Percentiles rank a stretch among this genome's conserved stretches.
Evolutionary conservation across 2,888 invertebrate species (phyloP).

Genomic region (Polyommatus iphigenia): DNA sequence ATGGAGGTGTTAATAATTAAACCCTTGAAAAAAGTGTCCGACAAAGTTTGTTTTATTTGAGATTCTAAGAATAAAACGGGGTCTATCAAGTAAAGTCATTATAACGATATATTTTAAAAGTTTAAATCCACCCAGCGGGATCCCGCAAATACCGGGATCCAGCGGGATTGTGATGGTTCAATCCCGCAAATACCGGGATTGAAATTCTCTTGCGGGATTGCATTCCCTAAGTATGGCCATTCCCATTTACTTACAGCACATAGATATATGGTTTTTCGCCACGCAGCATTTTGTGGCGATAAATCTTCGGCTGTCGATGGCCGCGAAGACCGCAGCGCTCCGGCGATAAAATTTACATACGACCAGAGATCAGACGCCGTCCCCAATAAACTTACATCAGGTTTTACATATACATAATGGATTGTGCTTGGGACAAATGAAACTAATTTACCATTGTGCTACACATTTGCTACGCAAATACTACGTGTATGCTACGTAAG

Average conservation of each 20-base stretch:
- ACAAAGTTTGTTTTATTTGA: no score
- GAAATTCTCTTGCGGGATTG: no score
- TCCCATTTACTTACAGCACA: conserved; percentile 3
- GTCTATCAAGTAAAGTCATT: no score
- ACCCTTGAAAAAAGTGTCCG: no score
- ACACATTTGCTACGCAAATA: background rate
- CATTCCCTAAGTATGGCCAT: background rate
- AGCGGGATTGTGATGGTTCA: no score
- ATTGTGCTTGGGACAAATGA: conserved; percentile 11
- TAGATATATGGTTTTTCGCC: conserved; percentile 18
- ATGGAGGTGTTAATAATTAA: no score
- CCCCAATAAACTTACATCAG: conserved; percentile 51
- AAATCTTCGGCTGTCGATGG: conserved; percentile 33
- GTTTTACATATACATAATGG: conserved; percentile 26
- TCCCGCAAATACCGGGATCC: no score
- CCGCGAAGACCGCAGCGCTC: conserved; percentile 38
- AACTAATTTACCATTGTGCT: background rate
- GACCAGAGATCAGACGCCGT: conserved; percentile 50
- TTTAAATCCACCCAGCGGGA: no score
- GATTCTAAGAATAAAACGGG: no score
- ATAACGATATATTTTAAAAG: no score
- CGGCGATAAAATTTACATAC: conserved; percentile 65
- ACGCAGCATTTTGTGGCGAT: conserved; percentile 29
- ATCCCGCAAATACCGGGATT: no score
- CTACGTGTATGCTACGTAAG: background rate